Conservation (phyloP, 2,797 vertebrate species). For the Phrynocephalus vlangalii region DNA sequence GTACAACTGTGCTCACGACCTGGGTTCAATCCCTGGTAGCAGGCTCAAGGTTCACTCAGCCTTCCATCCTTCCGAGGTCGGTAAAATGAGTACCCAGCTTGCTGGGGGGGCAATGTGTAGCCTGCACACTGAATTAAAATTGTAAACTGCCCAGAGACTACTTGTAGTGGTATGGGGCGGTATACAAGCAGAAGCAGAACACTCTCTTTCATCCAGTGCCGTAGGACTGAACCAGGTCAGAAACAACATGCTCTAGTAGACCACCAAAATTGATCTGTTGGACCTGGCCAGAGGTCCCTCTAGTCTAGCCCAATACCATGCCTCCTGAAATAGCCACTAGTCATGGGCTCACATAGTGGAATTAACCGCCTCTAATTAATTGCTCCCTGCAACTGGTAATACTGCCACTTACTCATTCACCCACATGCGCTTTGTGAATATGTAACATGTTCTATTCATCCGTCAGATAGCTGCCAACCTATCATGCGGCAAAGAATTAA, state of each 20-base stretch:
- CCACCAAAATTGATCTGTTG: not conserved
- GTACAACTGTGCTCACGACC: no score
- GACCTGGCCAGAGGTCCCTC: not conserved
- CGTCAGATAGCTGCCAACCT: not conserved
- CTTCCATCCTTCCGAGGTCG: no score
- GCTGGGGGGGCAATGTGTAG: no score
- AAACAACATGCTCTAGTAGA: not conserved
- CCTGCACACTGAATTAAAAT: no score
- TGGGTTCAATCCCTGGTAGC: no score
- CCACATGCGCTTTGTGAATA: not conserved
- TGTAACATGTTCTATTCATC: not conserved
- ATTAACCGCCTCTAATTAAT: not conserved
- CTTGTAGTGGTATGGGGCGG: no score
- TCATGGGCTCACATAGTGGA: not conserved
- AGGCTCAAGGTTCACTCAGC: no score
- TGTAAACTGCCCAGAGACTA: no score
- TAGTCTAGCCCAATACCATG: not conserved
- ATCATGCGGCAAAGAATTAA: not conserved
- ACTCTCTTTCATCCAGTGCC: not conserved
- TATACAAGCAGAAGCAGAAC: no score
- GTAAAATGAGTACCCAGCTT: no score
- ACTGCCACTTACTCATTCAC: not conserved
- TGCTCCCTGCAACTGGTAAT: not conserved
- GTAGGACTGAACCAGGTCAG: not conserved
- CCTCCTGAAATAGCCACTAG: not conserved